A percentile compares a stretch with the other conserved stretches of the same genome.
phyloP scores from a whole-genome alignment of 2,797 vertebrate species.

The Xyrichtys novacula region DNA sequence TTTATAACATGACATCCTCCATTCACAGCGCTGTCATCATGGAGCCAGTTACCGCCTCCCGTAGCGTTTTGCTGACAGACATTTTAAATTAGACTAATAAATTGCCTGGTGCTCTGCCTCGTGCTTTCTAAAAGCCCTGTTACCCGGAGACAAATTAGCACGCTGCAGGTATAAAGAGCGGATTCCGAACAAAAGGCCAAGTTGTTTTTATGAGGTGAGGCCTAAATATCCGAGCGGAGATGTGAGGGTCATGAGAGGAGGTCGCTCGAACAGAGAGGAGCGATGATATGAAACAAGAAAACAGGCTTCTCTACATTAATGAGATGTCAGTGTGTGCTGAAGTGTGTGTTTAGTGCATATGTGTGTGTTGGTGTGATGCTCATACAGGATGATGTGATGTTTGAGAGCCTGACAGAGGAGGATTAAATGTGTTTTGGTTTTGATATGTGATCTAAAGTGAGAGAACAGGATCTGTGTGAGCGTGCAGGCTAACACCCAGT shows the following conservation, averaged over 20 bases:
- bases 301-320: conserved; percentile 40
- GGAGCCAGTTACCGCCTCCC: conserved; percentile 85
- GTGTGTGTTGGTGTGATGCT: conserved; percentile 12
- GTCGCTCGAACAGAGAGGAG: conserved; percentile 30
- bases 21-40: conserved; percentile 84
- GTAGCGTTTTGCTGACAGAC: conserved; percentile 89
- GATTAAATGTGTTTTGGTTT: conserved; percentile 52
- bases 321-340: not conserved
- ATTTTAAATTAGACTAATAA: conserved; percentile 96
- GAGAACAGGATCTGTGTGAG: conserved; percentile 39
- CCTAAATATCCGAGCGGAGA: conserved; percentile 79
- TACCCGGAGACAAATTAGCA: conserved; percentile 91
- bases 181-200: conserved; percentile 87
- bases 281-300: conserved; percentile 37
- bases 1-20: conserved; percentile 75
- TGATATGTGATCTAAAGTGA: conserved; percentile 67
- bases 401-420: conserved; percentile 56
- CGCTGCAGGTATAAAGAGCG: conserved; percentile 88
- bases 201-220: conserved; percentile 85
- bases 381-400: conserved; percentile 44
- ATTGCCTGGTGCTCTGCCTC: conserved; percentile 89
- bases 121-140: conserved; percentile 91
- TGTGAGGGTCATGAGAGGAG: conserved; percentile 38
- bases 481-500: conserved; percentile 39
- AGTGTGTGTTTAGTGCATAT: not conserved